A percentile compares a stretch with the other conserved stretches of the same genome.
These are phyloP conservation scores for Drosophila macrospina DNA, from an alignment of 2,888 invertebrate genomes.

Conservation along the genomic window DNA sequence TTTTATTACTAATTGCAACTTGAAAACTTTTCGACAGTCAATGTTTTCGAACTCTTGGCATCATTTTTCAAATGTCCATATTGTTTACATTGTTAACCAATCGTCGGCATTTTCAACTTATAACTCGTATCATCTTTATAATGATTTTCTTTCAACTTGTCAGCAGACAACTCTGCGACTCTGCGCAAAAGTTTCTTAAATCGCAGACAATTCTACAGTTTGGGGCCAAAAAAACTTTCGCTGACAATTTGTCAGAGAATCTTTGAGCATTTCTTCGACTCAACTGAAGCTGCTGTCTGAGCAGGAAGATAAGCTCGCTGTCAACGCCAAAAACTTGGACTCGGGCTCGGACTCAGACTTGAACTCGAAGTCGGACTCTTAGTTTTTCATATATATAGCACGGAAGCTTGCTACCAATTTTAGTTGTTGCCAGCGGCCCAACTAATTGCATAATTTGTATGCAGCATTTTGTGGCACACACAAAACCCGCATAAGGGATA, in stretches of 20 bases:
- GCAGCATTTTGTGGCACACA: constrained; percentile 69
- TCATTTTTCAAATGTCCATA: constrained; percentile 27
- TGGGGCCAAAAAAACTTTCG: constrained; percentile 58
- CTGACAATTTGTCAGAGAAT: constrained; percentile 74
- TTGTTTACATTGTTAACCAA: constrained; percentile 42
- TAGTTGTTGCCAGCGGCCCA: constrained; percentile 24
- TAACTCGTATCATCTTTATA: constrained; percentile 22
- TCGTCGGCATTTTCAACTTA: constrained; percentile 28
- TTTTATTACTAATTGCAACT: constrained; percentile 67
- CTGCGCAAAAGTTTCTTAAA: constrained; percentile 26
- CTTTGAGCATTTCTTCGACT: constrained; percentile 53
- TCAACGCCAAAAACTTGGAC: constrained; percentile 55
- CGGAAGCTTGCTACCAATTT: constrained; percentile 39
- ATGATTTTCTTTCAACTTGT: constrained; percentile 56
- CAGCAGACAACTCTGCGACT: constrained; percentile 24
- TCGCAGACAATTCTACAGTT: constrained; percentile 33
- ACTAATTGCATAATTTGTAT: constrained; percentile 85
- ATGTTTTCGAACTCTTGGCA: not conserved
- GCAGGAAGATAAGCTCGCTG: constrained; percentile 51
- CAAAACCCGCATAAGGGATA: constrained; percentile 41
- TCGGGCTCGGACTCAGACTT: constrained; percentile 4
- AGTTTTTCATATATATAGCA: constrained; percentile 58
- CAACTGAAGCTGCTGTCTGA: constrained; percentile 36
- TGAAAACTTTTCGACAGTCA: constrained; percentile 39
- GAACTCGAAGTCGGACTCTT: constrained; percentile 15